These are phyloP conservation scores for Aspiorhynchus laticeps DNA, from an alignment of 2,113 vertebrate genomes.

Conservation along the genomic window DNA sequence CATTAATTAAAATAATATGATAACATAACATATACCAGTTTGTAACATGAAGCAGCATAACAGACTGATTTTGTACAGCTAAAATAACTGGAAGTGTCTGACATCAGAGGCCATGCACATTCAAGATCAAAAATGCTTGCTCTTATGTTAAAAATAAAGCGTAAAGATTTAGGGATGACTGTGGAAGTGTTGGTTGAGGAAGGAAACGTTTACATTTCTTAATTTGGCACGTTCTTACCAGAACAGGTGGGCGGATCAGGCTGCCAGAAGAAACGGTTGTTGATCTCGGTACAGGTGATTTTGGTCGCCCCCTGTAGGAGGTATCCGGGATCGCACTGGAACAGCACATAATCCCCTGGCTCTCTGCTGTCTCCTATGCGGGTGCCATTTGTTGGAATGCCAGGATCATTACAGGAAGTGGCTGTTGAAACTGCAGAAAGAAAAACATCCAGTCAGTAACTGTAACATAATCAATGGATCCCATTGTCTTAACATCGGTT, in stretches of 20 bases:
- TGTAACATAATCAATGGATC: not conserved
- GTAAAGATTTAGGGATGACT: not conserved
- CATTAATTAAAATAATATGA: not conserved
- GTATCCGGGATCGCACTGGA: slow-evolving; percentile 96
- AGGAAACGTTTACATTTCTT: not conserved
- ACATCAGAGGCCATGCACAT: not conserved
- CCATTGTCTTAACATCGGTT: not conserved
- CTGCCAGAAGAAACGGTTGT: slow-evolving; percentile 96
- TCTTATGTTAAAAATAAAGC: not conserved
- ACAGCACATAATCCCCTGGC: slow-evolving; percentile 89
- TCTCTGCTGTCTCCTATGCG: slow-evolving; percentile 90
- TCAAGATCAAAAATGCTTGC: not conserved
- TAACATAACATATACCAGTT: not conserved
- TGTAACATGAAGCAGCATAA: not conserved
- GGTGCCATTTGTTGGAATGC: slow-evolving; percentile 92
- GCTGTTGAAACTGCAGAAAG: slow-evolving; percentile 87
- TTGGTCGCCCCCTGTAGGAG: slow-evolving; percentile 85
- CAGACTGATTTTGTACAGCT: not conserved
- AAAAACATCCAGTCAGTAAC: slow-evolving; percentile 13
- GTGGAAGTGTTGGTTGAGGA: not conserved
- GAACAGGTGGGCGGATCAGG: slow-evolving; percentile 86
- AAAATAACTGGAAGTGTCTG: not conserved
- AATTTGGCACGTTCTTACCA: not conserved
- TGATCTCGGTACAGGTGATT: slow-evolving; percentile 93
- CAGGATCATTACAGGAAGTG: slow-evolving; percentile 96